Conservation (phyloP, 1,140 invertebrate genomes). For the Trachymyrmex septentrionalis region DNA sequence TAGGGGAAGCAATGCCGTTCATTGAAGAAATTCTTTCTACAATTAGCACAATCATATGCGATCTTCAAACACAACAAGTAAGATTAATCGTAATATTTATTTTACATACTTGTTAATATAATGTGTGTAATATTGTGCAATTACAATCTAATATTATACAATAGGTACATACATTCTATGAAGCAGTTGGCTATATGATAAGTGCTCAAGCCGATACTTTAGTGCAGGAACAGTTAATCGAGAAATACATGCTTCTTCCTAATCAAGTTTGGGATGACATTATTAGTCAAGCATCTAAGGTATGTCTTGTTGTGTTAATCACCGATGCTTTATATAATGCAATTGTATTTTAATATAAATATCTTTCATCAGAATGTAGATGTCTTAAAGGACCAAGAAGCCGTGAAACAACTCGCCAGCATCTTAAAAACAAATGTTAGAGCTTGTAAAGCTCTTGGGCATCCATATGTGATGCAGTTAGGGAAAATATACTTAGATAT, state of each 20-base stretch:
- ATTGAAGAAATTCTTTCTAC: conserved; percentile 99
- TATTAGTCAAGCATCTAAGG: conserved; percentile 97
- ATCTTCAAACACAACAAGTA: conserved; percentile 98
- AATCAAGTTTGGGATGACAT: conserved; percentile 99
- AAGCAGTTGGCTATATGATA: conserved; percentile 99
- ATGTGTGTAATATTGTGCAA: not conserved
- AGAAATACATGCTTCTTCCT: conserved; percentile 98
- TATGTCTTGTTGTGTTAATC: conserved; percentile 72
- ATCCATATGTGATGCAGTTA: conserved; percentile 98
- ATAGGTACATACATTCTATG: conserved; percentile 99
- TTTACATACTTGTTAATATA: not conserved
- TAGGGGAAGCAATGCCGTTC: conserved; percentile 98
- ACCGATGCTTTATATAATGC: not conserved
- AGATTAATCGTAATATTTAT: conserved; percentile 37
- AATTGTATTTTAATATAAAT: conserved; percentile 43
- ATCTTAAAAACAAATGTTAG: conserved; percentile 99
- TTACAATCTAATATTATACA: conserved; percentile 59
- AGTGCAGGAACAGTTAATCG: conserved; percentile 97
- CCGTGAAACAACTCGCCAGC: conserved; percentile 98
- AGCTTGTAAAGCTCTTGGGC: conserved; percentile 98
- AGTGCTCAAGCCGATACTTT: conserved; percentile 96
- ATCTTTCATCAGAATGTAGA: conserved; percentile 93
- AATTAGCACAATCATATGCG: conserved; percentile 99
- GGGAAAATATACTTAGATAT: conserved; percentile 99
- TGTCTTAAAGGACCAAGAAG: conserved; percentile 97